phyloP scores from a whole-genome alignment of 2,888 invertebrate genomes.

The Polydrusus tereticollis region DNA sequence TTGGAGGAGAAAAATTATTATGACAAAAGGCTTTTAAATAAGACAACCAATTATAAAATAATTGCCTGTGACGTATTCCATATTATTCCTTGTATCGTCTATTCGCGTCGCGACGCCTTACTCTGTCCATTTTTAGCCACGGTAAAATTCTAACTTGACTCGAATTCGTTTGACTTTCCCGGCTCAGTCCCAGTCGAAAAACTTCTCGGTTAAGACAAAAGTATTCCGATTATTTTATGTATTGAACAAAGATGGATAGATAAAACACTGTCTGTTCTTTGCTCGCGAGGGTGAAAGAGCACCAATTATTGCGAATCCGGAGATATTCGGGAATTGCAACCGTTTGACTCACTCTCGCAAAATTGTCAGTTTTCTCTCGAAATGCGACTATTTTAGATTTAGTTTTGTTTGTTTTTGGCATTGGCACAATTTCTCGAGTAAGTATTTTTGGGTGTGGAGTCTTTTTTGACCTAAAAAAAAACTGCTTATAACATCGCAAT shows the following conservation, averaged over 20 bases:
- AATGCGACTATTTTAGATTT: conserved; percentile 59
- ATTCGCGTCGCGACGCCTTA: conserved; percentile 57
- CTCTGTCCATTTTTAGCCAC: conserved; percentile 65
- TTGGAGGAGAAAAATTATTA: too few relatives aligned
- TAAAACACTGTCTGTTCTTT: neutral
- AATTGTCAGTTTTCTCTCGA: conserved; percentile 59
- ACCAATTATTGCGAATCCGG: conserved; percentile 47
- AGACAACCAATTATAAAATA: conserved; percentile 32
- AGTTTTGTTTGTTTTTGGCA: conserved; percentile 61
- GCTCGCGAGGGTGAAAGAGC: conserved; percentile 4
- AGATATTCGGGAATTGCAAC: conserved; percentile 51
- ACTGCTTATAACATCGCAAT: neutral
- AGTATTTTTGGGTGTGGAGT: conserved; percentile 52
- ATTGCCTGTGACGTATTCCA: conserved; percentile 37
- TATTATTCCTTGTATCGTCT: conserved; percentile 56
- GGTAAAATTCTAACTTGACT: conserved; percentile 53
- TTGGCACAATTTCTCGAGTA: conserved; percentile 61
- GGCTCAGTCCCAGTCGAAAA: conserved; percentile 20
- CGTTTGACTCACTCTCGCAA: conserved; percentile 54
- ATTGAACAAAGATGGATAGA: conserved; percentile 50
- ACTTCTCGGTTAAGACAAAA: conserved; percentile 15
- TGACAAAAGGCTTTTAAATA: neutral
- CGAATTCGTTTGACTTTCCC: conserved; percentile 38
- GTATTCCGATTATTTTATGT: conserved; percentile 2
- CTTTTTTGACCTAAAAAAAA: conserved; percentile 21